Evolutionary conservation across 2,113 vertebrate species (phyloP).

Genomic region (Xyrauchen texanus): DNA sequence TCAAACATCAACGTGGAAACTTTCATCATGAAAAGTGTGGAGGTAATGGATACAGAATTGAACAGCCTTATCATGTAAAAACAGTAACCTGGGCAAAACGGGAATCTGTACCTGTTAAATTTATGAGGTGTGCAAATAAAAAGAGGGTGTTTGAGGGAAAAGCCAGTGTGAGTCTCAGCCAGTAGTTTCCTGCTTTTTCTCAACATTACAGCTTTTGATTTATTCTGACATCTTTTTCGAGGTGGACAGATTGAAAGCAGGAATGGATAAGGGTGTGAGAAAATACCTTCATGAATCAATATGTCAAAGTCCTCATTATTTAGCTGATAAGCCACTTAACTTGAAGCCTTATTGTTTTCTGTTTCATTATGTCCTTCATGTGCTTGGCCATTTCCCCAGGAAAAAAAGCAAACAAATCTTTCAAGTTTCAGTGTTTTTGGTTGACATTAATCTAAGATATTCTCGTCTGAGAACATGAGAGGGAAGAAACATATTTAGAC

Average conservation of each 20-base stretch:
- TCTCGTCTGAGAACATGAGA: constrained; percentile 19
- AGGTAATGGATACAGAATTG: no score
- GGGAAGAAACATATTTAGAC: no score
- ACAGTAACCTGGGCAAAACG: constrained; percentile 29
- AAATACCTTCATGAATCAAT: constrained; percentile 38
- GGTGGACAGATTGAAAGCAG: constrained; percentile 30
- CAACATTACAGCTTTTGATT: constrained; percentile 34
- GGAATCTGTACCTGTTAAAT: constrained; percentile 17
- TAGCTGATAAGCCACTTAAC: constrained; percentile 41
- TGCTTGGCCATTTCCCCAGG: constrained; percentile 17
- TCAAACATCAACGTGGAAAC: no score
- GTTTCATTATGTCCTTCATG: constrained; percentile 21
- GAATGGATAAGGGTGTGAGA: constrained; percentile 34
- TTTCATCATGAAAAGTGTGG: no score
- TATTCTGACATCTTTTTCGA: constrained; percentile 37
- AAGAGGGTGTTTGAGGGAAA: constrained; percentile 22
- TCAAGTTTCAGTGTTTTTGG: constrained; percentile 30
- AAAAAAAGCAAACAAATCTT: constrained; percentile 31
- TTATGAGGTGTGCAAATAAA: constrained; percentile 28
- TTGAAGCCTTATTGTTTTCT: constrained; percentile 36
- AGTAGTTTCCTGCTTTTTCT: constrained; percentile 35
- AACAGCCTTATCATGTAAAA: neutral
- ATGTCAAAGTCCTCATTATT: constrained; percentile 46
- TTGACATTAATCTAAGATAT: constrained; percentile 32
- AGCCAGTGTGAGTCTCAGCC: constrained; percentile 2